A percentile compares a stretch with the other conserved stretches of the same genome.
These are phyloP conservation scores for Cantharis nigra DNA, from an alignment of 2,888 invertebrate species.

Conservation along the genomic window DNA sequence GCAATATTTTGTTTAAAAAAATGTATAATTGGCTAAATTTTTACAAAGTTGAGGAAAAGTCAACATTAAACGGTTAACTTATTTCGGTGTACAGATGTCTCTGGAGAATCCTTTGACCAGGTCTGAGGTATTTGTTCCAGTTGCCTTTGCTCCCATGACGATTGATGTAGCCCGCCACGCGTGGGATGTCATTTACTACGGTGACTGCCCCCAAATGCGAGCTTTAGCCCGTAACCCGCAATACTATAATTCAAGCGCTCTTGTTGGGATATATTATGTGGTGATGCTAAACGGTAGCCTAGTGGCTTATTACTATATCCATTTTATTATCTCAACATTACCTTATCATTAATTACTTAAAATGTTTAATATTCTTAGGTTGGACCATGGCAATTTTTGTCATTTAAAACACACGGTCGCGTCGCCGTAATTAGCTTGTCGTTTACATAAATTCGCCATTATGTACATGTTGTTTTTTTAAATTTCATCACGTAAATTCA, in stretches of 20 bases:
- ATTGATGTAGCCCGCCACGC: constrained; percentile 37
- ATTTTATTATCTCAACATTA: not conserved
- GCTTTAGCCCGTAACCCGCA: constrained; percentile 34
- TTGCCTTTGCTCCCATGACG: constrained; percentile 32
- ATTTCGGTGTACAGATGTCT: constrained; percentile 11
- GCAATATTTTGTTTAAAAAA: not conserved
- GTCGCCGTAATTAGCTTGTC: not conserved
- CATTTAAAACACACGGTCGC: not conserved
- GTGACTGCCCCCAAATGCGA: constrained; percentile 40
- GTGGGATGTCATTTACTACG: constrained; percentile 42
- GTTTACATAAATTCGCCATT: not conserved
- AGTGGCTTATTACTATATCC: constrained; percentile 7
- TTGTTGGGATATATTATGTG: constrained; percentile 9
- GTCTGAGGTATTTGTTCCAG: constrained; percentile 27
- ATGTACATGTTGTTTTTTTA: not conserved
- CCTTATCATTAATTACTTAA: not conserved
- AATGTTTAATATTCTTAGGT: not conserved
- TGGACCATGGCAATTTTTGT: not conserved
- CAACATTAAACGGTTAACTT: constrained; percentile 21
- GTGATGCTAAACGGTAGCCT: constrained; percentile 8
- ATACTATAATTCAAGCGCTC: constrained; percentile 33
- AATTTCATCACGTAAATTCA: not conserved
- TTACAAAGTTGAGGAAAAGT: constrained; percentile 6
- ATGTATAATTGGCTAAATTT: not conserved
- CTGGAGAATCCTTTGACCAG: constrained; percentile 27